Conservation (phyloP, 2,888 invertebrate species). For the Drymonia ruficornis region DNA sequence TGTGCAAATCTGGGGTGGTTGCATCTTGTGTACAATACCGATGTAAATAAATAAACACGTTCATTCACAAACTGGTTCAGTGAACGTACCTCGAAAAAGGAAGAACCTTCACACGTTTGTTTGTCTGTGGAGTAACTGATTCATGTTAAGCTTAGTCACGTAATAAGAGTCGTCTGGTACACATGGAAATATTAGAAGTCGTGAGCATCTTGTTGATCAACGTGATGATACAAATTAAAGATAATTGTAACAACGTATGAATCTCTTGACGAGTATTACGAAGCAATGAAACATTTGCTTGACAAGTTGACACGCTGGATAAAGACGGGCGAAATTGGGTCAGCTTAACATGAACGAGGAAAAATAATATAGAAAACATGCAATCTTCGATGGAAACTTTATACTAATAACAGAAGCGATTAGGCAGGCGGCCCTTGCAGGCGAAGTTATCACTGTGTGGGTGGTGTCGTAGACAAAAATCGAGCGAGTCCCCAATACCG, state of each 20-base stretch:
- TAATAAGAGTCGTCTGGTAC: slow-evolving; percentile 2
- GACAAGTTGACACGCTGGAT: background rate
- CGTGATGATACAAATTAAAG: too few relatives aligned
- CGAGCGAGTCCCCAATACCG: slow-evolving; percentile 20
- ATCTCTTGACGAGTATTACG: too few relatives aligned
- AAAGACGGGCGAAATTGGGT: slow-evolving; percentile 14
- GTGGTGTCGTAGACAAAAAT: slow-evolving; percentile 15
- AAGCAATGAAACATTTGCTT: background rate
- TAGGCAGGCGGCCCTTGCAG: slow-evolving; percentile 22
- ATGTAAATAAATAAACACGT: slow-evolving; percentile 34
- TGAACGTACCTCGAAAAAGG: slow-evolving; percentile 18
- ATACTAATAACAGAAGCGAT: slow-evolving; percentile 40
- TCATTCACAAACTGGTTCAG: slow-evolving; percentile 17
- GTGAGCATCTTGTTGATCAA: background rate
- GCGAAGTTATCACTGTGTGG: slow-evolving; percentile 15
- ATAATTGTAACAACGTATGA: too few relatives aligned
- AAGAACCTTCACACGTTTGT: slow-evolving; percentile 24
- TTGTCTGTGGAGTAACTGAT: slow-evolving; percentile 12
- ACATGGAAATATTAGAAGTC: slow-evolving; percentile 1
- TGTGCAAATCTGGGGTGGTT: slow-evolving; percentile 45
- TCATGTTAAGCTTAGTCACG: slow-evolving; percentile 15
- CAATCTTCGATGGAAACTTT: slow-evolving; percentile 31
- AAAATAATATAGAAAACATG: slow-evolving; percentile 16
- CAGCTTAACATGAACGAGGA: slow-evolving; percentile 11
- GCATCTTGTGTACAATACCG: slow-evolving; percentile 23